Base-by-base conservation (phyloP, 30 jellyfish, hydroid and myxozoan genomes). In the Phacellophora camtschatica region DNA sequence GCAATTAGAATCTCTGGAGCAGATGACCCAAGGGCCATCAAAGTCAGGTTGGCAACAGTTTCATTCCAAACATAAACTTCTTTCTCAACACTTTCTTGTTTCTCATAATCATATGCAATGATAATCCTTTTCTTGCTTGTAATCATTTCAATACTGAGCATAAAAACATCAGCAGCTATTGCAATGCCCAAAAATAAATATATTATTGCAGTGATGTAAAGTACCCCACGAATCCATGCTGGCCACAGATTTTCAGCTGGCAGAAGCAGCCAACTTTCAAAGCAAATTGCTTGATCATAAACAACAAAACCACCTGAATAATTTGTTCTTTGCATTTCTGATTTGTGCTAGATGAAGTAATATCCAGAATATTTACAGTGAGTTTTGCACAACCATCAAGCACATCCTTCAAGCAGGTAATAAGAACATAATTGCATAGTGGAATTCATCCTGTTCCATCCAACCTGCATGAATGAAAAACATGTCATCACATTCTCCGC, bases 1-100 rank as follows among this genome's bases (percentile, higher is more conserved):
- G 97, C 96, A 8, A 90, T 90, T 13, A 90, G 55, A 31, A 90
- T 90, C 66, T 90, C 97, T 2, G 97, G 97, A 16, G 97, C 97
- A 13, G 97, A 90, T 0, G 97, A 90, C 25, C 97, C 97, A 9
- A 90, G 55, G 2, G 97, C 97, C 97, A 90, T 90, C 28, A 90
- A 72, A n/a, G 97, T 90, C 35, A 90, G 66, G 75, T 90, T 90
- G 18, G 97, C 97, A 25, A 90, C 89, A 0, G 97, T 90, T 80
- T 90, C 97, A 41, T 90, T 90, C 97, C 97, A 90, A 39, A 90
- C 87, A 29, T 85, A 77, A 25, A 90, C 96, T 49, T 90, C 96
- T 39, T 57, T 75, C 41, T 90, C 92, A 32, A 83, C 89, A 35
- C 79, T 88, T 50, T 83, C 85, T 9, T 76, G 71, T 61, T 71